A percentile compares a stretch with the other conserved stretches of the same genome.
These are phyloP conservation scores for Centropyge bicolor DNA, from an alignment of 2,797 vertebrate species.

Conservation along the genomic window DNA sequence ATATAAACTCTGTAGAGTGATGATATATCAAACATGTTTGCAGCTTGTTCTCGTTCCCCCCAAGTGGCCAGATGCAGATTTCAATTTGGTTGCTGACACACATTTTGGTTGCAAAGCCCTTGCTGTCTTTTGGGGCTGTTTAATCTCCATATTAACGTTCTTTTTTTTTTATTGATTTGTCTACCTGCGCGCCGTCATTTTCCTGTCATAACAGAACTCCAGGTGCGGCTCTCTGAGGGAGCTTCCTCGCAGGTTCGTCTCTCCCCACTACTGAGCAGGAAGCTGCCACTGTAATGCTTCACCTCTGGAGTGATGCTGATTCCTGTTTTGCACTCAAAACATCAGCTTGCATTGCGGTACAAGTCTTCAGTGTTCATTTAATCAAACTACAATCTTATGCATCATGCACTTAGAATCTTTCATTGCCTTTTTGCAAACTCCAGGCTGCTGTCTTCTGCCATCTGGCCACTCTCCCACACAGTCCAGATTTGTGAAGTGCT, in stretches of 20 bases:
- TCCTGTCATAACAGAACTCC: neutral
- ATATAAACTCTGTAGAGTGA: neutral
- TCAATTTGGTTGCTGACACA: neutral
- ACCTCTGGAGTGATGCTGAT: neutral
- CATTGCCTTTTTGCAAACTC: slow-evolving; percentile 65
- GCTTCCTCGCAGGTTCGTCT: slow-evolving; percentile 6
- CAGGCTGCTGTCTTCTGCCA: slow-evolving; percentile 70
- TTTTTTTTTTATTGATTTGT: neutral
- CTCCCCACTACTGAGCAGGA: neutral
- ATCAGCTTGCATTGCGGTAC: slow-evolving; percentile 22
- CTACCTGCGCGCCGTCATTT: neutral
- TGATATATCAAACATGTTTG: neutral
- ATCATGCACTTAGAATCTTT: slow-evolving; percentile 59
- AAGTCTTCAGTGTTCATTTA: slow-evolving; percentile 33
- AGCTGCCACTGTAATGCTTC: neutral
- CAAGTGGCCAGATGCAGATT: neutral
- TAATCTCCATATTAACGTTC: neutral
- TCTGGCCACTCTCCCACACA: slow-evolving; percentile 78
- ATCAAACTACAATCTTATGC: slow-evolving; percentile 56
- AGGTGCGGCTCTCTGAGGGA: neutral
- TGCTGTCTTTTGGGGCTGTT: neutral
- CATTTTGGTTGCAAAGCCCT: neutral
- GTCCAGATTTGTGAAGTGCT: slow-evolving; percentile 75
- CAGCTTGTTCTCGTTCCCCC: neutral
- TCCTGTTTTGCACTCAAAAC: slow-evolving; percentile 11